Percentiles rank a stretch among this genome's conserved stretches.
These are phyloP conservation scores for Scaptomyza montana DNA, from an alignment of 1,140 invertebrate species.

Conservation along the genomic window DNA sequence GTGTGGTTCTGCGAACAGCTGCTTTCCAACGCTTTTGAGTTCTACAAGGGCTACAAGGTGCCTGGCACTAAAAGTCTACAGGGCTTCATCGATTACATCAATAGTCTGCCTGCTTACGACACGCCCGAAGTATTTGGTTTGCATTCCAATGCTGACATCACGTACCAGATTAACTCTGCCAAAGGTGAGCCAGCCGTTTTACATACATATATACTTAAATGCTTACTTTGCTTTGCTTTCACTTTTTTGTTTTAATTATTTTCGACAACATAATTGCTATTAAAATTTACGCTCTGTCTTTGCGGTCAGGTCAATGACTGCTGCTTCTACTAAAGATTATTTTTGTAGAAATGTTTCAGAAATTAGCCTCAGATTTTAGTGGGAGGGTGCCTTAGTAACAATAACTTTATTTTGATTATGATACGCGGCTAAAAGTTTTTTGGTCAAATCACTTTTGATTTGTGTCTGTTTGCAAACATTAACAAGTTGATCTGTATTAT, in stretches of 20 bases:
- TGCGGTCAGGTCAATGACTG: slow-evolving; percentile 21
- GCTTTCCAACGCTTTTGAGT: slow-evolving; percentile 92
- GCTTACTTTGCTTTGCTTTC: background rate
- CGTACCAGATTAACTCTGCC: slow-evolving; percentile 97
- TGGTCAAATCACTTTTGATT: no score
- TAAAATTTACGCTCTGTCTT: slow-evolving; percentile 23
- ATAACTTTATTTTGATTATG: no score
- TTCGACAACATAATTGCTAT: slow-evolving; percentile 27
- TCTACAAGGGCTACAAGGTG: slow-evolving; percentile 95
- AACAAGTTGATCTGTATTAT: no score
- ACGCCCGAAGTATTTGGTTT: slow-evolving; percentile 98
- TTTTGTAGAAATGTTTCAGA: no score
- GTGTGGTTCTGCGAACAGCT: slow-evolving; percentile 96
- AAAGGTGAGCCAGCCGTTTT: slow-evolving; percentile 86
- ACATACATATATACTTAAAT: background rate
- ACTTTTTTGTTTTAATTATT: slow-evolving; percentile 8
- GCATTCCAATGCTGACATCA: slow-evolving; percentile 97
- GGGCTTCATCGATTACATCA: slow-evolving; percentile 94
- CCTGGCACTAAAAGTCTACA: slow-evolving; percentile 91
- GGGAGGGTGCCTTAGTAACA: no score
- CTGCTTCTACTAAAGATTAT: background rate
- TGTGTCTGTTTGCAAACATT: no score
- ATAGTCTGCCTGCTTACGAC: slow-evolving; percentile 92
- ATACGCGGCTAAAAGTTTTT: no score
- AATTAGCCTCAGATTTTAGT: no score